Conservation (phyloP, 2,797 vertebrate genomes). For the Intellagama lesueurii region DNA sequence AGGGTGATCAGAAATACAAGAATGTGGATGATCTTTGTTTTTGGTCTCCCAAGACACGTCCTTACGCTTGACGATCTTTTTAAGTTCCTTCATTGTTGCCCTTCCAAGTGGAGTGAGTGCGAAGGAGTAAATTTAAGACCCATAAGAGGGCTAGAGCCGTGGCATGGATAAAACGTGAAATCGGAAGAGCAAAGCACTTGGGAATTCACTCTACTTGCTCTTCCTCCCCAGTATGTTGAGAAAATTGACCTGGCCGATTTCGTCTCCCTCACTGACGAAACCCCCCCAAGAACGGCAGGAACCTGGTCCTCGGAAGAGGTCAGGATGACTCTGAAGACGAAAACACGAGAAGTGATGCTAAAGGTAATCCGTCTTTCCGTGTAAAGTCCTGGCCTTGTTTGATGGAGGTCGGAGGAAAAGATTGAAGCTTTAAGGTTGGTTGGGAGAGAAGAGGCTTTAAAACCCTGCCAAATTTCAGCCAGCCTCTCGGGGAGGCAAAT, state of each 20-base stretch:
- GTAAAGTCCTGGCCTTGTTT: too few relatives aligned
- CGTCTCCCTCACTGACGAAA: slow-evolving; percentile 77
- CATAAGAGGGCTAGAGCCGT: accelerated
- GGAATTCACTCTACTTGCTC: background rate
- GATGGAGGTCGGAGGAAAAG: too few relatives aligned
- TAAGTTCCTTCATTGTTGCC: too few relatives aligned
- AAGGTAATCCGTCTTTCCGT: slow-evolving; percentile 72
- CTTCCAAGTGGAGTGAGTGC: background rate
- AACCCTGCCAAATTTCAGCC: too few relatives aligned
- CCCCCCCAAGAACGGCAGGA: slow-evolving; percentile 29
- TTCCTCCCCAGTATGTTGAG: slow-evolving; percentile 81
- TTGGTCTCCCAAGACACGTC: too few relatives aligned
- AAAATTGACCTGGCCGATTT: slow-evolving; percentile 80
- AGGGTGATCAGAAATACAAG: too few relatives aligned
- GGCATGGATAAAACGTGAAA: background rate
- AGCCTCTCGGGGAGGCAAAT: too few relatives aligned
- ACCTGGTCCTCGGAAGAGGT: slow-evolving; percentile 62
- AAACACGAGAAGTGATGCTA: slow-evolving; percentile 75
- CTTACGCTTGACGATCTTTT: too few relatives aligned
- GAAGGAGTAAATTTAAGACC: background rate
- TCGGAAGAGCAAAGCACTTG: too few relatives aligned
- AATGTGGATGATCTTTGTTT: too few relatives aligned
- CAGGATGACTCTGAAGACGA: slow-evolving; percentile 74
- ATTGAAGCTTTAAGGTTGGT: too few relatives aligned
- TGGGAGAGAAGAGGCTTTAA: too few relatives aligned